Evolutionary conservation across 1,140 invertebrate species (phyloP).

Genomic region (Microplitis demolitor): DNA sequence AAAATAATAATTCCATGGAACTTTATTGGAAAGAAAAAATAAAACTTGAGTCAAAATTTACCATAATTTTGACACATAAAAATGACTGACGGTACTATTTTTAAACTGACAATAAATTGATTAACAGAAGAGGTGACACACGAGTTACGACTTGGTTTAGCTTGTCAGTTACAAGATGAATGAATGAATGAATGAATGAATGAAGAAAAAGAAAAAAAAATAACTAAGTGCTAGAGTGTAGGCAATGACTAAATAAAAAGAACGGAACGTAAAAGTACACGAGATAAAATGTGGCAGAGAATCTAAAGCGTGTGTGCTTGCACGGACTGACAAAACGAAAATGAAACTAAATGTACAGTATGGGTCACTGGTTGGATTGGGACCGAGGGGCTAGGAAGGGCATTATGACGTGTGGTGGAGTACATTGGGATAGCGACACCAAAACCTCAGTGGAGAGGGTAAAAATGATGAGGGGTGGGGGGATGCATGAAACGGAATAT

Average conservation of each 20-base stretch:
- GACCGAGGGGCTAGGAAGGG: neutral
- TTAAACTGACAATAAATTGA: constrained; percentile 4
- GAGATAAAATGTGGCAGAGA: neutral
- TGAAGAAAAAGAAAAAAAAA: neutral
- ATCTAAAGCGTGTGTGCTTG: constrained; percentile 18
- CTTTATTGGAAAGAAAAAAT: neutral
- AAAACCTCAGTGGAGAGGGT: neutral
- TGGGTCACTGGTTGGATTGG: neutral
- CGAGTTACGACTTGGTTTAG: neutral
- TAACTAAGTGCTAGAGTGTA: neutral
- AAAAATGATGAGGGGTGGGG: neutral
- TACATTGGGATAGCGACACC: neutral
- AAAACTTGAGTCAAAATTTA: neutral
- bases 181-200: constrained; percentile 11
- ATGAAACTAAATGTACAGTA: constrained; percentile 23
- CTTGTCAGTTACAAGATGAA: constrained; percentile 4
- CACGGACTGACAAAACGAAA: constrained; percentile 36
- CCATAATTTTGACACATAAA: neutral
- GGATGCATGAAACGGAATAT: neutral
- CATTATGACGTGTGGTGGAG: neutral
- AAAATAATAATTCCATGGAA: neutral
- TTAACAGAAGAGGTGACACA: neutral
- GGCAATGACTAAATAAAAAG: neutral
- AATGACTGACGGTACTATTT: neutral
- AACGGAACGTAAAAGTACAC: neutral